These are phyloP conservation scores for Nomada hirtipes DNA, from an alignment of 2,888 invertebrate species.

Conservation along the genomic window DNA sequence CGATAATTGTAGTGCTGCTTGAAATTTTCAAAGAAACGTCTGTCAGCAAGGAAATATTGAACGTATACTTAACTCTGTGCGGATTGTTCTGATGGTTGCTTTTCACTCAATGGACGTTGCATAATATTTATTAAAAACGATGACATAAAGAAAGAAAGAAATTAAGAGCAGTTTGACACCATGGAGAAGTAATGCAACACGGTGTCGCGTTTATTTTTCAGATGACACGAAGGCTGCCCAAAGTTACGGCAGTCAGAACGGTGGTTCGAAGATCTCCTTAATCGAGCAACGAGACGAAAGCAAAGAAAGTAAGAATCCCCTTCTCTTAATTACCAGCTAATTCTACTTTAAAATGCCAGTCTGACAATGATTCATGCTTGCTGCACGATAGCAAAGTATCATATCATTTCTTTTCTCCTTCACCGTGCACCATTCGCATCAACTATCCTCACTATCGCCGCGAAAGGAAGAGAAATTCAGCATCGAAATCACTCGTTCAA, in stretches of 20 bases:
- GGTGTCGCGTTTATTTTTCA: slow-evolving; percentile 67
- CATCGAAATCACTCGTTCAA: neutral
- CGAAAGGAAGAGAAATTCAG: too few relatives aligned
- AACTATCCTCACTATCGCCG: slow-evolving; percentile 6
- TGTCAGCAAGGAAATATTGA: too few relatives aligned
- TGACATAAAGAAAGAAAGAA: too few relatives aligned
- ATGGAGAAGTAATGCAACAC: neutral
- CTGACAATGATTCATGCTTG: slow-evolving; percentile 61
- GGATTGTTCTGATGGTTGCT: too few relatives aligned
- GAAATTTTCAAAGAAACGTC: too few relatives aligned
- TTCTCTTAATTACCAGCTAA: neutral
- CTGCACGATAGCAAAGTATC: slow-evolving; percentile 57
- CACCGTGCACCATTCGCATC: slow-evolving; percentile 31
- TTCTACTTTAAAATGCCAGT: slow-evolving; percentile 56
- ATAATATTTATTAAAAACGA: too few relatives aligned
- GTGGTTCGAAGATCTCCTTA: slow-evolving; percentile 72
- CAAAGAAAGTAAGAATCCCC: slow-evolving; percentile 69
- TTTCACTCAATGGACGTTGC: too few relatives aligned
- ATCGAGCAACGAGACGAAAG: slow-evolving; percentile 62
- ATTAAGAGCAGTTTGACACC: neutral
- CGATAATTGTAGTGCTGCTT: too few relatives aligned
- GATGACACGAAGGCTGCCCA: slow-evolving; percentile 79
- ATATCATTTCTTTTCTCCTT: slow-evolving; percentile 36
- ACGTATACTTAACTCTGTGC: too few relatives aligned
- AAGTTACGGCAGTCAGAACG: slow-evolving; percentile 78